Evolutionary conservation across 2,113 vertebrate species (phyloP), one percentile per base, ranked within the genome.

Genomic region (Sebastes fasciatus): DNA sequence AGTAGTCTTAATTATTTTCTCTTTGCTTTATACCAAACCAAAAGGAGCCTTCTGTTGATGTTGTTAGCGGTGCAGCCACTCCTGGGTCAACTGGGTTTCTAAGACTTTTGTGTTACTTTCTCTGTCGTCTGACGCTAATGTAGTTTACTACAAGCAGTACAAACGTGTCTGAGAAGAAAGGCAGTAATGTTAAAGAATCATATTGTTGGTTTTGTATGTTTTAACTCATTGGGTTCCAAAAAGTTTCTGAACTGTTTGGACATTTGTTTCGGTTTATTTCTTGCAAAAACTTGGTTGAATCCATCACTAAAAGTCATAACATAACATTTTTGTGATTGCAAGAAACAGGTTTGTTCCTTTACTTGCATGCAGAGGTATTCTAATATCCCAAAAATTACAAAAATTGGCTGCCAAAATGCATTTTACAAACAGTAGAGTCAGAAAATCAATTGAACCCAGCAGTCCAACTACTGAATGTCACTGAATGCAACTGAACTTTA

Each of bases 11-110:
- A 86, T 80, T 72, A 1, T 89, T 64, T 84, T 82, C 60, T 87
- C 61, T 88, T 91, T 91, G 87, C 88, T 94, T 94, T 72, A 88
- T 26, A 85, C 93, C 92, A 91, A 94, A 93, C 90, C 89, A 45
- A 74, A 76, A 85, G 79, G 77, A 84, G 91, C 89, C 90, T 94
- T 89, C 34, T 74, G 86, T 86, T 54, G 49, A 70, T 19, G 74
- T 79, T 66, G 74, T 79, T 66, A 19, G 66, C 5, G 5, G 6
- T 42, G 75, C 79, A 48, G 86, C 74, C 67, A n/a, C 71, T 23
- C 77, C 82, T 14, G 79, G 17, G 84, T 83, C 79, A 10, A 62
- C 64, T 1, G 57, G 16, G 23, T n/a, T n/a, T 65, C 17, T 5
- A 67, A 45, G 42, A 55, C 57, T 79, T 23, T 17, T 49, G 10